Percentiles rank a stretch among this genome's conserved stretches.
phyloP scores from a whole-genome alignment of 2,888 invertebrate genomes.

The Andrena hattorfiana region DNA sequence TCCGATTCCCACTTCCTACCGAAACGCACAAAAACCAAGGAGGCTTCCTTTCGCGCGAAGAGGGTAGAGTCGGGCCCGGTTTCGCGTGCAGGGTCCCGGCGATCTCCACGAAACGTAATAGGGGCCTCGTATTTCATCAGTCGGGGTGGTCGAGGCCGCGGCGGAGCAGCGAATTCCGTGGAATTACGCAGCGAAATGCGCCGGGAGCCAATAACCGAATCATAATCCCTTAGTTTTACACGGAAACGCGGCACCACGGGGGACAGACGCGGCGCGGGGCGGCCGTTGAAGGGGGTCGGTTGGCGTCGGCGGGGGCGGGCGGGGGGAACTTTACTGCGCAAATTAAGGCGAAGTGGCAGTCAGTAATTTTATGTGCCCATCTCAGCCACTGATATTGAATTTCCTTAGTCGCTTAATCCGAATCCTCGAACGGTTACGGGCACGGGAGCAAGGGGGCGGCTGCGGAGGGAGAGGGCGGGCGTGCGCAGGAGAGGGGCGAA shows the following conservation, averaged over 20 bases:
- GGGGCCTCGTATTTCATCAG: conserved; percentile 71
- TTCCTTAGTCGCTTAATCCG: conserved; percentile 84
- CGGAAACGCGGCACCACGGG: conserved; percentile 60
- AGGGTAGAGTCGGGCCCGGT: conserved; percentile 23
- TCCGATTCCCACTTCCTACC: not conserved
- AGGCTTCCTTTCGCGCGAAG: not conserved
- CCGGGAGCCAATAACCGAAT: conserved; percentile 78
- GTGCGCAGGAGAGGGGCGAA: conserved; percentile 26
- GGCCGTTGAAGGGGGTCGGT: conserved; percentile 12
- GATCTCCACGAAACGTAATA: conserved; percentile 59
- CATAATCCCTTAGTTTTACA: conserved; percentile 79
- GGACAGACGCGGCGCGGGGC: conserved; percentile 40
- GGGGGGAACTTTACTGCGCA: conserved; percentile 82
- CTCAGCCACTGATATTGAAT: conserved; percentile 85
- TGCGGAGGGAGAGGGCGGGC: conserved; percentile 21
- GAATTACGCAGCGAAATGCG: conserved; percentile 77
- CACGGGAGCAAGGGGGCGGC: conserved; percentile 30
- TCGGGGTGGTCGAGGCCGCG: conserved; percentile 42
- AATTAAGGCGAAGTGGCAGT: conserved; percentile 85
- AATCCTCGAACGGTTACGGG: conserved; percentile 76
- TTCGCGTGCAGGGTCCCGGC: conserved; percentile 36
- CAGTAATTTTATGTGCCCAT: conserved; percentile 85
- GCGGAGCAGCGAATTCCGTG: conserved; percentile 72
- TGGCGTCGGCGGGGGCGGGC: conserved; percentile 25
- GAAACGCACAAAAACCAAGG: not conserved